These are phyloP conservation scores for Gnathonemus longibarbis DNA, from an alignment of 2,113 vertebrate species.

Conservation along the genomic window DNA sequence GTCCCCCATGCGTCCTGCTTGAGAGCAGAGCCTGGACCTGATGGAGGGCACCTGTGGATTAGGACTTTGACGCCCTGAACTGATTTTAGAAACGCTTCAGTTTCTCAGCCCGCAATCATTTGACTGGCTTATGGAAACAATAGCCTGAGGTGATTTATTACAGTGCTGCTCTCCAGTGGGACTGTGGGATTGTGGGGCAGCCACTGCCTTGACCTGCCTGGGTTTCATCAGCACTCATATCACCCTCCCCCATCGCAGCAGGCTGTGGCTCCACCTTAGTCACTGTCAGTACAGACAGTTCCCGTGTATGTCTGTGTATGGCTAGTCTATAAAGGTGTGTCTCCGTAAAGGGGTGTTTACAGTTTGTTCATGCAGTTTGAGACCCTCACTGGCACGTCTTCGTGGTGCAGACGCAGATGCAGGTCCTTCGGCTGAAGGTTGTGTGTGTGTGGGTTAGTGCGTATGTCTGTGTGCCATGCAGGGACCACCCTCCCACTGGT, in stretches of 20 bases:
- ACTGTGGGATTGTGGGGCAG: not conserved
- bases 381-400: not conserved
- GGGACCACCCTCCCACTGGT: slow-evolving; percentile 40
- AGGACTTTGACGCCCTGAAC: not conserved
- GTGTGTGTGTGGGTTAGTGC: not conserved
- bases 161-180: not conserved
- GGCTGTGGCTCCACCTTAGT: not conserved
- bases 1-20: not conserved
- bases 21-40: not conserved
- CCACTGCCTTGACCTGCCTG: not conserved
- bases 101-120: not conserved
- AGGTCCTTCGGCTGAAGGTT: not conserved
- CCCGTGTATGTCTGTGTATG: not conserved
- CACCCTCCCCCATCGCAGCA: not conserved
- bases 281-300: not conserved
- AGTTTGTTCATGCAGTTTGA: not conserved
- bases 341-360: not conserved
- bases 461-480: slow-evolving; percentile 21
- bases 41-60: not conserved
- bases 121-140: not conserved
- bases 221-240: not conserved
- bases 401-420: slow-evolving; percentile 15
- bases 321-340: not conserved
- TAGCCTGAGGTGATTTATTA: not conserved
- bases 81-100: not conserved